These are phyloP conservation scores for Chrysomela aeneicollis DNA, from an alignment of 2,888 invertebrate species.

Conservation along the genomic window DNA sequence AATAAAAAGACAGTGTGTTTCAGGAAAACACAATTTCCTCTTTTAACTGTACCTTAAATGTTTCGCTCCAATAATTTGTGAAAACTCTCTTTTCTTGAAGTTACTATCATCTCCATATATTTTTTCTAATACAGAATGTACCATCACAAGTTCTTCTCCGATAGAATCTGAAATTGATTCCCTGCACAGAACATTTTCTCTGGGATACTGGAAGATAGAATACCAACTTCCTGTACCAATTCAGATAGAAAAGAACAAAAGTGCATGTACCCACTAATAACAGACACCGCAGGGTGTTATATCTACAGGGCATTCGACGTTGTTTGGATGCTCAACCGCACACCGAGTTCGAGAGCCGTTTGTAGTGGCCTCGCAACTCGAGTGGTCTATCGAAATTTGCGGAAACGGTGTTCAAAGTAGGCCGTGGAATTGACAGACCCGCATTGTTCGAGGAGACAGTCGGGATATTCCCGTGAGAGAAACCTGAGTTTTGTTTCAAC, in stretches of 20 bases:
- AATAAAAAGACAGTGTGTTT: no score
- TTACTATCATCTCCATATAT: no score
- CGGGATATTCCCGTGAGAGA: slow-evolving; percentile 44
- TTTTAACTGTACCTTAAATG: no score
- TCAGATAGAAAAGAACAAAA: slow-evolving; percentile 11
- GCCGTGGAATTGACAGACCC: slow-evolving; percentile 33
- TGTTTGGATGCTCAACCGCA: slow-evolving; percentile 29
- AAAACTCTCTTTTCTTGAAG: no score
- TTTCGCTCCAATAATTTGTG: no score
- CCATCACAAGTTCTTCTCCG: no score
- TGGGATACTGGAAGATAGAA: no score
- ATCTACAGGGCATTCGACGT: slow-evolving; percentile 12
- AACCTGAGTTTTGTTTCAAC: slow-evolving; percentile 23
- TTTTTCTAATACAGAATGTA: no score
- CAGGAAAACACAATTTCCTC: no score
- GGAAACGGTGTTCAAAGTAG: slow-evolving; percentile 32
- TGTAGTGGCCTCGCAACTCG: slow-evolving; percentile 21
- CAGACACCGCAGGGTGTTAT: slow-evolving; percentile 2
- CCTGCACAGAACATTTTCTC: no score
- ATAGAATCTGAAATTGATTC: no score
- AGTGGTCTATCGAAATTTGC: slow-evolving; percentile 31
- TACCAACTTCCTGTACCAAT: slow-evolving; percentile 10
- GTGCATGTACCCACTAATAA: slow-evolving; percentile 1
- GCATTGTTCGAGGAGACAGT: slow-evolving; percentile 38
- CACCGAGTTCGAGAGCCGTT: slow-evolving; percentile 22